phyloP scores from a whole-genome alignment of 2,888 invertebrate species.

The Entomobrya proxima region DNA sequence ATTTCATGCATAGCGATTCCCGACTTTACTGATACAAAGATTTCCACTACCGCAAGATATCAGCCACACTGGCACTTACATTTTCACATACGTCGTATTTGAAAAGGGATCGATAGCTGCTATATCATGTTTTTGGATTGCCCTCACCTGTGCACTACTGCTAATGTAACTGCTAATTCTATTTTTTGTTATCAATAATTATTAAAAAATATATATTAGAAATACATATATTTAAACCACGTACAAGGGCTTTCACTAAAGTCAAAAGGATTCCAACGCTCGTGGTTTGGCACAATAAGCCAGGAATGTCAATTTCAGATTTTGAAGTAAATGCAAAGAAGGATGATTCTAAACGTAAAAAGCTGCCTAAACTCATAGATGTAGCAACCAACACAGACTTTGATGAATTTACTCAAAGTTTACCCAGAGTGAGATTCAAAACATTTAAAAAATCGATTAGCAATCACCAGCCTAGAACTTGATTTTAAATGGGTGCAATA shows the following conservation, averaged over 20 bases:
- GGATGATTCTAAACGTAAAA: background rate
- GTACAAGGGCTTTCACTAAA: background rate
- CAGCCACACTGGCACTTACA: background rate
- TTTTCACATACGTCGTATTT: background rate
- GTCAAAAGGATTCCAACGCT: constrained; percentile 52
- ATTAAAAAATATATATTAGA: background rate
- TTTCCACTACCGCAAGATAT: no score
- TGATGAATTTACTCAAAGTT: background rate
- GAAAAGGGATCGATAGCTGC: constrained; percentile 43
- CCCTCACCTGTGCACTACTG: background rate
- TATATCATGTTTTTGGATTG: constrained; percentile 10
- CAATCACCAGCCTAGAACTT: no score
- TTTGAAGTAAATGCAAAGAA: background rate
- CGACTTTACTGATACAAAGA: no score
- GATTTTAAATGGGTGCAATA: no score
- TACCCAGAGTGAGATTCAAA: background rate
- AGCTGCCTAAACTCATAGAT: background rate
- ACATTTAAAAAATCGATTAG: background rate
- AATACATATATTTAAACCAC: background rate
- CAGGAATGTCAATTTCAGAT: background rate
- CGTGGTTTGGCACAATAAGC: constrained; percentile 16
- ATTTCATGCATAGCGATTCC: no score
- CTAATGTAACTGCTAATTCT: constrained; percentile 28
- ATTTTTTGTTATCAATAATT: background rate
- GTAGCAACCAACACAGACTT: background rate